phyloP scores from a whole-genome alignment of 2,797 vertebrate genomes.

The Ctenopoma kingsleyae region DNA sequence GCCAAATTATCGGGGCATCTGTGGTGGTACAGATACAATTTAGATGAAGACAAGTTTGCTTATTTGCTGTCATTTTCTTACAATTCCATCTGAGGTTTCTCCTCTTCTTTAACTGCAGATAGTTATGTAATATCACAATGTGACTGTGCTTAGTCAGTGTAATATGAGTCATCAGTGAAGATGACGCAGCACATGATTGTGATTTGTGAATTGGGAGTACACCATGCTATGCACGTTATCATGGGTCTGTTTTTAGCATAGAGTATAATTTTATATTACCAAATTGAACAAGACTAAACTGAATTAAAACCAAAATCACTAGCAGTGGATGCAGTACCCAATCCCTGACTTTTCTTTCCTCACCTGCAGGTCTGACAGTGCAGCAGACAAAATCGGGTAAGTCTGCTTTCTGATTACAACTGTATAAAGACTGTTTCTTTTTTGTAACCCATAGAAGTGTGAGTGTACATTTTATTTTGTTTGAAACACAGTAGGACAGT shows the following conservation, averaged over 20 bases:
- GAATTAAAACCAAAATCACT: not conserved
- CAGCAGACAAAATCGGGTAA: slow-evolving; percentile 85
- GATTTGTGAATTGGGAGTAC: slow-evolving; percentile 43
- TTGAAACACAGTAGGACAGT: slow-evolving; percentile 34
- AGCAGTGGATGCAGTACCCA: not conserved
- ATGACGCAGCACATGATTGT: slow-evolving; percentile 61
- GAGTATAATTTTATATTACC: slow-evolving; percentile 1
- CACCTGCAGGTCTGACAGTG: slow-evolving; percentile 83
- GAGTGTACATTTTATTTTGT: not conserved
- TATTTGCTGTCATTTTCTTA: slow-evolving; percentile 19
- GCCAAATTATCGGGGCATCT: slow-evolving; percentile 23
- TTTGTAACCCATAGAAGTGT: not conserved
- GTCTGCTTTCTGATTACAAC: slow-evolving; percentile 19
- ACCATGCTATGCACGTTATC: slow-evolving; percentile 18
- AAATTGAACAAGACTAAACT: not conserved
- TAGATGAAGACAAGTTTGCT: slow-evolving; percentile 22
- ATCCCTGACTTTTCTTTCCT: slow-evolving; percentile 30
- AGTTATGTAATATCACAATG: slow-evolving; percentile 67
- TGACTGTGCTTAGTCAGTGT: slow-evolving; percentile 58
- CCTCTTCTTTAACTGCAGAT: slow-evolving; percentile 60
- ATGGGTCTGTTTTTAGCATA: not conserved
- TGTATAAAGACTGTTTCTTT: not conserved
- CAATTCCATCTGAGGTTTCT: slow-evolving; percentile 33
- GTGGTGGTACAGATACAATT: not conserved
- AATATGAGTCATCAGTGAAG: slow-evolving; percentile 66